phyloP scores from a whole-genome alignment of 1,140 invertebrate genomes.

The Myzus persicae region DNA sequence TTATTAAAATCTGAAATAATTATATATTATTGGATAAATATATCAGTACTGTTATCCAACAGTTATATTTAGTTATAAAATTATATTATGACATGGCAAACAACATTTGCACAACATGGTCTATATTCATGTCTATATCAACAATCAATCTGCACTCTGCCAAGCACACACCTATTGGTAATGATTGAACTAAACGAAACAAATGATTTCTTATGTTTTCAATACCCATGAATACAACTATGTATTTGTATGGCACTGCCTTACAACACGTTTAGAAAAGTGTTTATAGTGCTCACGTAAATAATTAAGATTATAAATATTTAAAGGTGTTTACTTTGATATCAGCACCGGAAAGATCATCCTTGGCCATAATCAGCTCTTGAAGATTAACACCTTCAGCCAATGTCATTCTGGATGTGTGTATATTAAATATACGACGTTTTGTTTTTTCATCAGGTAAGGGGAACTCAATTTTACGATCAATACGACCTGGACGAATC shows the following conservation, averaged over 20 bases:
- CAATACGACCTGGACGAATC: constrained; percentile 98
- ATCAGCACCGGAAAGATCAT: constrained; percentile 97
- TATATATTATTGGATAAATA: neutral
- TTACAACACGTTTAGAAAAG: neutral
- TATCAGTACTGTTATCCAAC: neutral
- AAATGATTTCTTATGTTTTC: neutral
- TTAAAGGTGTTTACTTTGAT: constrained; percentile 74
- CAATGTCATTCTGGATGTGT: constrained; percentile 97
- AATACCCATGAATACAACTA: neutral
- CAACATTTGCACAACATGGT: neutral
- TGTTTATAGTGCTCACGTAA: neutral
- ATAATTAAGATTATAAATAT: neutral
- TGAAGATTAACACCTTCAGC: constrained; percentile 97
- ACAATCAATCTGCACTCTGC: neutral
- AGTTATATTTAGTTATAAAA: neutral
- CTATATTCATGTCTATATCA: neutral
- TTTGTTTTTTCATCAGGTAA: constrained; percentile 99
- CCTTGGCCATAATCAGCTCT: constrained; percentile 98
- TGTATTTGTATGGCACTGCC: neutral
- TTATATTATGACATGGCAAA: neutral
- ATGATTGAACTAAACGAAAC: neutral
- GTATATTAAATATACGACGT: constrained; percentile 96
- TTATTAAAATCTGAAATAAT: too few relatives aligned
- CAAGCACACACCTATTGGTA: neutral
- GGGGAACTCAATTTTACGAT: constrained; percentile 99